Percentiles rank a stretch among this genome's conserved stretches.
Evolutionary conservation across 1,140 invertebrate genomes (phyloP).

Genomic region (Cephus cinctus): DNA sequence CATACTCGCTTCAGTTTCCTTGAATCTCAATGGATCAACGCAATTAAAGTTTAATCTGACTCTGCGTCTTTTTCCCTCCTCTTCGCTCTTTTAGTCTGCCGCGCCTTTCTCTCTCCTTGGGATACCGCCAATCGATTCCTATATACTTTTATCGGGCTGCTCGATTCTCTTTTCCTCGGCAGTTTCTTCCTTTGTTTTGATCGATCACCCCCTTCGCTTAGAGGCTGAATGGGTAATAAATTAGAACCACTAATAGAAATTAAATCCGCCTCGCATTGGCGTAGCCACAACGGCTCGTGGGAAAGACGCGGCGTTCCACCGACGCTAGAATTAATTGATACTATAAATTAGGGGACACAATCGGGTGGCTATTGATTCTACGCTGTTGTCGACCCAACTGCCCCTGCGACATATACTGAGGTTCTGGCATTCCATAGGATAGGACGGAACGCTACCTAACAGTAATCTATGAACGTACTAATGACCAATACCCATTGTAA

Average conservation of each 20-base stretch:
- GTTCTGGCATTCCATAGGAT: constrained; percentile 21
- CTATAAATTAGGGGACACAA: constrained; percentile 54
- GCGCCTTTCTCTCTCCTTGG: constrained; percentile 7
- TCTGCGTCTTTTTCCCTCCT: constrained; percentile 14
- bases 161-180: constrained; percentile 19
- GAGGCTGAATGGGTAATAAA: constrained; percentile 40
- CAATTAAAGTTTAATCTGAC: constrained; percentile 37
- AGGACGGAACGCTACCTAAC: not conserved
- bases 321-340: constrained; percentile 51
- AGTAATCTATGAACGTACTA: no score
- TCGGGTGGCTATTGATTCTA: constrained; percentile 46
- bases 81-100: constrained; percentile 7
- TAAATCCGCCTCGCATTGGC: constrained; percentile 38
- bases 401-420: constrained; percentile 11
- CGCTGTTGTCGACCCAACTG: constrained; percentile 25
- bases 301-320: constrained; percentile 9
- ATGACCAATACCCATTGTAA: no score
- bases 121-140: no score
- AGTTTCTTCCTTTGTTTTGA: constrained; percentile 38
- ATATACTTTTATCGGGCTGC: no score
- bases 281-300: constrained; percentile 6
- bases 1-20: not conserved
- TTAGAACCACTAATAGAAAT: constrained; percentile 49
- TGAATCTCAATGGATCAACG: constrained; percentile 24
- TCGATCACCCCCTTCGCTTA: constrained; percentile 33